Base-by-base conservation (phyloP, 2,797 vertebrate species). In the Australoheros facetus region DNA sequence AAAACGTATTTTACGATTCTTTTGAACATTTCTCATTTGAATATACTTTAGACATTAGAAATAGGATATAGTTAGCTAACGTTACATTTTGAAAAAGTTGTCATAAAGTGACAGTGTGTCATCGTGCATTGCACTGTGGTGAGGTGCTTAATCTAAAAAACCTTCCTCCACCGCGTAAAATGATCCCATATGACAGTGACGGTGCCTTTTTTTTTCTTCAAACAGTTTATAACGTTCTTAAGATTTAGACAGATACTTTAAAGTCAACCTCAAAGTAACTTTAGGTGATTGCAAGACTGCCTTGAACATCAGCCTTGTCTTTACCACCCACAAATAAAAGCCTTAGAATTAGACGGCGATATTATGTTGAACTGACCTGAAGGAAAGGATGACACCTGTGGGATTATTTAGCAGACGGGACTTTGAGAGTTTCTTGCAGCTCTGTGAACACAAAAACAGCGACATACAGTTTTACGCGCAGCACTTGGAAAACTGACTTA, bases 341-440 rank as follows among this genome's bases (percentile, higher is more conserved):
- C 62, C 28, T 75, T 23, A 14, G 28, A 66, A 59, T 32, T 9
- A 72, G 21, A 75, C 28, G 21, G 16, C 23, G 42, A 30, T 6
- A 28, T 4, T 13, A n/a, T 51, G 39, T 48, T 26, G 23, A 81
- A 73, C 55, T 60, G 72, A 91, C 84, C 89, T 91, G 81, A 21
- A 6, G 23, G 55, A 21, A 28, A 19, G 19, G 71, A 75, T 66
- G 56, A 16, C 76, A 73, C 77, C 53, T 85, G 77, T 39, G 30
- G 23, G 75, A 72, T 32, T 69, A 21, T 57, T 70, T 81, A 37
- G 57, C 54, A 30, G 58, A 53, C 34, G 6, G 39, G 14, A 45
- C 58, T 82, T 45, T 58, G 28, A 54, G 2, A 58, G 26, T 57
- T 42, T 76, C n/a, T 23, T 66, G 39, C 30, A 72, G 42, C 51